phyloP scores from a whole-genome alignment of 1,140 invertebrate species.

The Nasonia longicornis region DNA sequence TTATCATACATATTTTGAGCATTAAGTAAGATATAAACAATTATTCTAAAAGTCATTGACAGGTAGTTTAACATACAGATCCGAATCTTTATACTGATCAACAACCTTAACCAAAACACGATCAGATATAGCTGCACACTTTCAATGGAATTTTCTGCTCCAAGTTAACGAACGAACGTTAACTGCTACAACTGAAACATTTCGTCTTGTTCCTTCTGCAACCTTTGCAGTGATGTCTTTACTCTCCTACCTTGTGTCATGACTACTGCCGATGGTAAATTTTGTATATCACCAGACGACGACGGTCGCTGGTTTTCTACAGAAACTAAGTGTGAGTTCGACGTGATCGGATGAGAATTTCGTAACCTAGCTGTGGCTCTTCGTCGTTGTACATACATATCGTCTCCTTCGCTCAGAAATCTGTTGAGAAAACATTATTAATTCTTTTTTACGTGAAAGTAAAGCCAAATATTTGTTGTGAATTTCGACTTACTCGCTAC shows the following conservation, averaged over 20 bases:
- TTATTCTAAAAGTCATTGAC: constrained; percentile 4
- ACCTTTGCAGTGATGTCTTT: constrained; percentile 80
- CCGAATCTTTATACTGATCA: not conserved
- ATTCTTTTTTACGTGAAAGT: not conserved
- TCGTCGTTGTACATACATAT: constrained; percentile 69
- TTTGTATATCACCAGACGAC: constrained; percentile 62
- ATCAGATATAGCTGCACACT: constrained; percentile 9
- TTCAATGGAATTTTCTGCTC: constrained; percentile 37
- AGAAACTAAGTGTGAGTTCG: constrained; percentile 54
- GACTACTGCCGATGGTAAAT: constrained; percentile 73
- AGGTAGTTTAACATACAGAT: not conserved
- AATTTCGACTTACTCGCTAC: constrained; percentile 79
- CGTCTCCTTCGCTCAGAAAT: constrained; percentile 71
- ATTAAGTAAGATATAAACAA: not conserved
- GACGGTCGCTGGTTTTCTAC: constrained; percentile 60
- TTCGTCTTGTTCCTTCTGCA: constrained; percentile 87
- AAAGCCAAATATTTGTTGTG: not conserved
- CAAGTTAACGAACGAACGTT: constrained; percentile 15
- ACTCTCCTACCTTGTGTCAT: constrained; percentile 84
- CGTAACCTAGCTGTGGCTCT: constrained; percentile 70
- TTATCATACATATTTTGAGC: constrained; percentile 27
- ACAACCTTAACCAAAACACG: constrained; percentile 31
- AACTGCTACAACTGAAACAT: constrained; percentile 89
- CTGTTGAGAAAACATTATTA: constrained; percentile 55
- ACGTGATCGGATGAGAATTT: constrained; percentile 67